Percentiles rank a stretch among this genome's conserved stretches.
Evolutionary conservation across 2,888 invertebrate species (phyloP).

Genomic region (Sesia apiformis): DNA sequence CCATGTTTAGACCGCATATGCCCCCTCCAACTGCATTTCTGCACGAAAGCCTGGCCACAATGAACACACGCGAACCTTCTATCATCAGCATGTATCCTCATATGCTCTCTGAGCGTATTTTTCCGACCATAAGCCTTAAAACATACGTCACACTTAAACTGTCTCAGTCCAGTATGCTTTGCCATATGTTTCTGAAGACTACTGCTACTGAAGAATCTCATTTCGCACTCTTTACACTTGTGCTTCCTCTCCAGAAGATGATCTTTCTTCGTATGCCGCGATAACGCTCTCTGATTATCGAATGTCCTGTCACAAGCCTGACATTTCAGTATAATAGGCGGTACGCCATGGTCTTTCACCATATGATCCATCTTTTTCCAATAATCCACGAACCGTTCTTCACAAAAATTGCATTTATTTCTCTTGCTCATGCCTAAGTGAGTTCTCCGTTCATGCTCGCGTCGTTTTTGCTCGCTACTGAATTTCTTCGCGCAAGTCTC

Average conservation of each 20-base stretch:
- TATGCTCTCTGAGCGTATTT: constrained; percentile 39
- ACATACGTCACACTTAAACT: constrained; percentile 42
- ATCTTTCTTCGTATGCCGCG: constrained; percentile 39
- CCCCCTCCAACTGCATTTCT: constrained; percentile 44
- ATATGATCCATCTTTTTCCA: constrained; percentile 43
- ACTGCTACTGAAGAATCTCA: constrained; percentile 32
- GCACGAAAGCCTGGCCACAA: constrained; percentile 29
- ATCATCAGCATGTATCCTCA: constrained; percentile 30
- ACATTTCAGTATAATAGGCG: constrained; percentile 31
- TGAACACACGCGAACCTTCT: constrained; percentile 27
- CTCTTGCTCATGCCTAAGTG: constrained; percentile 16
- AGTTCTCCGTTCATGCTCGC: constrained; percentile 17
- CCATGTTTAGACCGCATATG: constrained; percentile 43
- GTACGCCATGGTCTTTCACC: constrained; percentile 33
- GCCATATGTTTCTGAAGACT: constrained; percentile 33
- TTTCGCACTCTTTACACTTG: constrained; percentile 55
- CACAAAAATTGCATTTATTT: constrained; percentile 33
- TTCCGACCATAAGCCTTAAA: constrained; percentile 35
- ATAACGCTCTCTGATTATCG: constrained; percentile 27
- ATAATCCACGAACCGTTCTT: constrained; percentile 35
- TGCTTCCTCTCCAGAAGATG: constrained; percentile 51
- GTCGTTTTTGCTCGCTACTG: constrained; percentile 11
- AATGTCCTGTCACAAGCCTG: constrained; percentile 42
- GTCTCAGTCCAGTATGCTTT: constrained; percentile 35
- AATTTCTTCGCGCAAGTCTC: constrained; percentile 36